Conservation (phyloP, 2,888 invertebrate species). For the Lapara coniferarum region DNA sequence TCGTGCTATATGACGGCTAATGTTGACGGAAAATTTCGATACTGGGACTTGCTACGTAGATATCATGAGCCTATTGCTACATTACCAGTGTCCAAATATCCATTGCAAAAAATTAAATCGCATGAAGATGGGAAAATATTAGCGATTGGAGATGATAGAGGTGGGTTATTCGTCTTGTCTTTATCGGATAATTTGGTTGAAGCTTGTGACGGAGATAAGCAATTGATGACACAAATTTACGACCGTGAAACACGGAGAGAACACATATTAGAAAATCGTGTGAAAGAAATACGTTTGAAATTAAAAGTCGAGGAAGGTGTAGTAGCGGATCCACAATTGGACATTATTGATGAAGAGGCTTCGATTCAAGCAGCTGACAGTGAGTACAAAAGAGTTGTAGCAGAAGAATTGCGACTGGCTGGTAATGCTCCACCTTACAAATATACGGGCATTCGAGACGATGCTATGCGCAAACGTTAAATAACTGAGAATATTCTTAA, state of each 20-base stretch:
- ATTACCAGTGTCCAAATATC: constrained; percentile 80
- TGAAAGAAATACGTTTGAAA: constrained; percentile 89
- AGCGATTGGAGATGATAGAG: constrained; percentile 86
- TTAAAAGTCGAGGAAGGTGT: constrained; percentile 64
- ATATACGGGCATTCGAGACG: constrained; percentile 20
- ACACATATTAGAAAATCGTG: constrained; percentile 92
- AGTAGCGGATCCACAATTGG: constrained; percentile 40
- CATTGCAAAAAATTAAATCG: constrained; percentile 85
- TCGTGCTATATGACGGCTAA: constrained; percentile 61
- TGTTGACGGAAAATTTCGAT: constrained; percentile 87
- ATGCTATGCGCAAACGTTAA: constrained; percentile 36
- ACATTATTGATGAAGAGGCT: constrained; percentile 45
- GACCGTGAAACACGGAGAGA: constrained; percentile 93
- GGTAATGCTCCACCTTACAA: constrained; percentile 30
- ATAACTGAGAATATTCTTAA: neutral
- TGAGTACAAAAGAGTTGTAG: constrained; percentile 72
- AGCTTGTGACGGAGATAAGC: constrained; percentile 87
- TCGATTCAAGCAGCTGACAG: constrained; percentile 57
- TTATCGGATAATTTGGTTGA: constrained; percentile 85
- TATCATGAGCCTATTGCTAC: constrained; percentile 86
- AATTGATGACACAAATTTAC: constrained; percentile 87
- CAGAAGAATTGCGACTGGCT: constrained; percentile 44
- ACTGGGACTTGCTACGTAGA: constrained; percentile 90
- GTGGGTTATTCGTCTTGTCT: constrained; percentile 86
- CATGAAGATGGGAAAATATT: constrained; percentile 85